phyloP scores from a whole-genome alignment of 2,888 invertebrate genomes.

The Metallyticus violacea region DNA sequence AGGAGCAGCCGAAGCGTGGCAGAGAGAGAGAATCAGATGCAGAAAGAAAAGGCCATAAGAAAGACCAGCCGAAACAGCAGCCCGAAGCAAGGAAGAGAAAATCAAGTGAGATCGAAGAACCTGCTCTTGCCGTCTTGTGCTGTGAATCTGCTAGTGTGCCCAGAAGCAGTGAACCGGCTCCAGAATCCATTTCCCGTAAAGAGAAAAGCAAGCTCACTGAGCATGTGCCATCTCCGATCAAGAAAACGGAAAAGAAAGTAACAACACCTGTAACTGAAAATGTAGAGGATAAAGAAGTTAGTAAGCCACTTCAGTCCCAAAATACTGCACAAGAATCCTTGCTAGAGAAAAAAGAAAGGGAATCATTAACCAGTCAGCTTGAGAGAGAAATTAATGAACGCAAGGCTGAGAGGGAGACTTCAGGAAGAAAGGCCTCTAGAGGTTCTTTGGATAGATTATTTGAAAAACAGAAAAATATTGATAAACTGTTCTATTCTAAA shows the following conservation, averaged over 20 bases:
- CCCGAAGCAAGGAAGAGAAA: slow-evolving; percentile 45
- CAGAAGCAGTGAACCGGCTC: slow-evolving; percentile 15
- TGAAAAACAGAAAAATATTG: slow-evolving; percentile 40
- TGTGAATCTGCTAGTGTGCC: slow-evolving; percentile 23
- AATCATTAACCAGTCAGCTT: slow-evolving; percentile 37
- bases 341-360: background rate
- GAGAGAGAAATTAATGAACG: slow-evolving; percentile 48
- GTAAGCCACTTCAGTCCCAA: background rate
- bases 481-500: slow-evolving; percentile 41
- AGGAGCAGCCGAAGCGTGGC: slow-evolving; percentile 46
- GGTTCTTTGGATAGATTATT: slow-evolving; percentile 57
- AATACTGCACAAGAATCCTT: background rate
- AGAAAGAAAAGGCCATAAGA: slow-evolving; percentile 22
- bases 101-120: slow-evolving; percentile 41
- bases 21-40: slow-evolving; percentile 45
- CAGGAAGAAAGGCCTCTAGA: slow-evolving; percentile 49
- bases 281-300: slow-evolving; percentile 7
- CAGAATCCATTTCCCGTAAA: slow-evolving; percentile 42
- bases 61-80: slow-evolving; percentile 22
- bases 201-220: slow-evolving; percentile 59
- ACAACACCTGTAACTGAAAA: slow-evolving; percentile 36
- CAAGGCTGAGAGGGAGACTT: slow-evolving; percentile 45
- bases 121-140: slow-evolving; percentile 9
- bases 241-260: slow-evolving; percentile 58
- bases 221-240: slow-evolving; percentile 45